These are phyloP conservation scores for Champsocephalus esox DNA, from an alignment of 2,797 vertebrate genomes.

Conservation along the genomic window DNA sequence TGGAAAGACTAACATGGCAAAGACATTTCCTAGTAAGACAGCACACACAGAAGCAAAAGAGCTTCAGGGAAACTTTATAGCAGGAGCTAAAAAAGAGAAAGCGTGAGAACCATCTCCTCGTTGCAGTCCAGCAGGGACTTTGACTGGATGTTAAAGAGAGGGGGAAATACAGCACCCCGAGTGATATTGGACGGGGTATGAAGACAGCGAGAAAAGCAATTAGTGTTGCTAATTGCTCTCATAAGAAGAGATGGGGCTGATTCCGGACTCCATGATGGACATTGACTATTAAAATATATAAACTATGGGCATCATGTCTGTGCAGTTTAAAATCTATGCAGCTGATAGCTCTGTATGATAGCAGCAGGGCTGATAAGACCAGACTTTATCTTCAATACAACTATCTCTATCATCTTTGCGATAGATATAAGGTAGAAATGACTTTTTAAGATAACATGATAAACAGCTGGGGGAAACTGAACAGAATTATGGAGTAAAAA, in stretches of 20 bases:
- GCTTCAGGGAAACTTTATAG: constrained; percentile 36
- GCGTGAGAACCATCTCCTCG: constrained; percentile 38
- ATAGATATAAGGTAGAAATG: constrained; percentile 39
- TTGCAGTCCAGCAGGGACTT: constrained; percentile 25
- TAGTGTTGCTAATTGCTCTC: constrained; percentile 77
- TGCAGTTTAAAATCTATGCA: constrained; percentile 32
- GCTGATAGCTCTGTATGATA: constrained; percentile 58
- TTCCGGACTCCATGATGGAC: constrained; percentile 52
- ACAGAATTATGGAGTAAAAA: constrained; percentile 37
- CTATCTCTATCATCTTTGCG: constrained; percentile 42
- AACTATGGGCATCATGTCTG: constrained; percentile 37
- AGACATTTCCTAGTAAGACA: constrained; percentile 10
- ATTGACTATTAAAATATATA: constrained; percentile 30
- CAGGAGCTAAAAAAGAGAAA: constrained; percentile 45
- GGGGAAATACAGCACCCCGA: constrained; percentile 28
- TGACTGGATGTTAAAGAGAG: constrained; percentile 23
- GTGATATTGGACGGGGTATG: constrained; percentile 41
- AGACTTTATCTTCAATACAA: constrained; percentile 53
- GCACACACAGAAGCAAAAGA: constrained; percentile 11
- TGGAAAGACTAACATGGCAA: constrained; percentile 29
- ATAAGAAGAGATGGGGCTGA: constrained; percentile 67
- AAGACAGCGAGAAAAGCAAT: constrained; percentile 72
- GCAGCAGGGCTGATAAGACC: constrained; percentile 61
- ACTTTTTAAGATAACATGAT: constrained; percentile 36
- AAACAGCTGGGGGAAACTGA: constrained; percentile 14